A percentile compares a stretch with the other conserved stretches of the same genome.
These are phyloP conservation scores for Yponomeuta evonymella DNA, from an alignment of 2,888 invertebrate genomes.

Conservation along the genomic window DNA sequence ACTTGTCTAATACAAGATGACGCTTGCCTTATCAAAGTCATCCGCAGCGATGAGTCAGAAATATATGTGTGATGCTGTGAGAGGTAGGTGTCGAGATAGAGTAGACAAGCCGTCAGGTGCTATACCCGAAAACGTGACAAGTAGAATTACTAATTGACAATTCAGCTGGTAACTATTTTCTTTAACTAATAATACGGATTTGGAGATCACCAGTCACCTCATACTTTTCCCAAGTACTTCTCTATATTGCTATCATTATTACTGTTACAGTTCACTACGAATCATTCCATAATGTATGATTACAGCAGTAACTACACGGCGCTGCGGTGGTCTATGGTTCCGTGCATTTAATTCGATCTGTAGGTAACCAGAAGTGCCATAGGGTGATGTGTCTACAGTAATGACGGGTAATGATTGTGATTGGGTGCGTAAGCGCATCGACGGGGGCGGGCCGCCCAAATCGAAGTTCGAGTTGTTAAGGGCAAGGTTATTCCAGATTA, in stretches of 20 bases:
- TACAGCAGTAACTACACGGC: neutral
- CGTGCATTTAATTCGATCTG: neutral
- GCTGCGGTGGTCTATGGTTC: neutral
- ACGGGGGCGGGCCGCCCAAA: neutral
- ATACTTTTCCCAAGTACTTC: neutral
- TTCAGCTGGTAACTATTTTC: neutral
- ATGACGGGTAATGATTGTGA: neutral
- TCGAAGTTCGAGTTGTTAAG: neutral
- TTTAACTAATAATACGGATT: neutral
- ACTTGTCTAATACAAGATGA: neutral
- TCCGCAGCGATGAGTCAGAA: neutral
- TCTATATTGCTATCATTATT: neutral
- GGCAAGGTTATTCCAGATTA: neutral
- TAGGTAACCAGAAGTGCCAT: neutral
- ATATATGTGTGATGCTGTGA: too few species aligned
- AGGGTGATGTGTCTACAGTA: neutral
- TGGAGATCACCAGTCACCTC: neutral
- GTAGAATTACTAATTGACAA: neutral
- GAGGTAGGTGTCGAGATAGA: neutral
- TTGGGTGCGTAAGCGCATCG: neutral
- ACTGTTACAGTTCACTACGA: slow-evolving; percentile 4
- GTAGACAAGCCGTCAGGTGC: neutral
- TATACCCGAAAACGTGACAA: neutral
- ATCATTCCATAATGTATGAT: neutral
- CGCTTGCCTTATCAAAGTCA: neutral